These are phyloP conservation scores for Hedychridium roseum DNA, from an alignment of 2,888 invertebrate species.

Conservation along the genomic window DNA sequence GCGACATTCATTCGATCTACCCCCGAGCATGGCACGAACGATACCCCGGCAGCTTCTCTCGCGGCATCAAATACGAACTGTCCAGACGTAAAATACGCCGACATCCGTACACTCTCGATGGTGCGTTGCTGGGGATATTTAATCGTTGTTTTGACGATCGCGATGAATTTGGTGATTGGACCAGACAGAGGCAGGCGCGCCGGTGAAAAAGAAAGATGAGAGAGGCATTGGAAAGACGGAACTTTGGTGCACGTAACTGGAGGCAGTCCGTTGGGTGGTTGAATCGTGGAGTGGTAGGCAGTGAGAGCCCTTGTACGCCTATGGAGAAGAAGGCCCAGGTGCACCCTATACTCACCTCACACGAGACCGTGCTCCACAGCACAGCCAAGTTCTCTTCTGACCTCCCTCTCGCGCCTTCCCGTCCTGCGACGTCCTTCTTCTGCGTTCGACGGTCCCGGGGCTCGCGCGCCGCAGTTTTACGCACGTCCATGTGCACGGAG, in stretches of 20 bases:
- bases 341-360: slow-evolving; percentile 39
- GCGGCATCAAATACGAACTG: too few relatives aligned
- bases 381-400: slow-evolving; percentile 41
- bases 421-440: slow-evolving; percentile 10
- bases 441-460: not conserved
- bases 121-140: too few relatives aligned
- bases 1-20: too few relatives aligned
- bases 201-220: not conserved
- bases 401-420: slow-evolving; percentile 14
- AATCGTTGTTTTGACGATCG: too few relatives aligned
- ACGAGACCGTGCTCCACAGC: slow-evolving; percentile 36
- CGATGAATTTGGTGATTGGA: not conserved
- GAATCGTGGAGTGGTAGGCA: slow-evolving; percentile 53
- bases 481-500: too few relatives aligned
- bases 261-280: slow-evolving; percentile 53
- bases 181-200: not conserved
- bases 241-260: slow-evolving; percentile 39
- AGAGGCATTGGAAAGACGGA: slow-evolving; percentile 15
- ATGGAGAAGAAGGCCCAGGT: slow-evolving; percentile 57
- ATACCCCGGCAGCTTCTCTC: too few relatives aligned
- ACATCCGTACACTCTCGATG: too few relatives aligned
- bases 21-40: too few relatives aligned
- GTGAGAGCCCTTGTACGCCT: slow-evolving; percentile 52
- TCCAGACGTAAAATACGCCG: too few relatives aligned
- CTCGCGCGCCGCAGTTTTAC: too few relatives aligned